Conservation (phyloP, 2,113 vertebrate species). For the Peromyscus maniculatus region DNA sequence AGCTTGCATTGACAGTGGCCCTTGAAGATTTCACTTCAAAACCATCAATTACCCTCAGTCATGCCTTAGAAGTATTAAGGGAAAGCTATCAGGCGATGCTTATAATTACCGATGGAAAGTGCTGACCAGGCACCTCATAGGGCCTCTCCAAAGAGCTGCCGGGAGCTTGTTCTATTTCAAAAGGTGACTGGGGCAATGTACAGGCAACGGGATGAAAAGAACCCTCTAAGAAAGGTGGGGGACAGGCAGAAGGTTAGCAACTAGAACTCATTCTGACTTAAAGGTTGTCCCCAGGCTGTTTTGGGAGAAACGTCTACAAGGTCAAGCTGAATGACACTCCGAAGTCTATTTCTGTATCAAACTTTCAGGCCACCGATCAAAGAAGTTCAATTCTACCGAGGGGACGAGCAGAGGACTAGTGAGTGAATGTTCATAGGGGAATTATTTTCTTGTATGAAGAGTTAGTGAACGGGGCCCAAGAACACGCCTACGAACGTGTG, state of each 20-base stretch:
- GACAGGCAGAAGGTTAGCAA: not conserved
- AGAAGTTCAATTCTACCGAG: not conserved
- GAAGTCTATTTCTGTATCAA: conserved; percentile 27
- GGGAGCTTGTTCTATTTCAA: conserved; percentile 43
- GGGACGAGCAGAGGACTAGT: not conserved
- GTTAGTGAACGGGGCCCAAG: conserved; percentile 16
- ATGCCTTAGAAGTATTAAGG: conserved; percentile 70
- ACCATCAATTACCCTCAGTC: conserved; percentile 59
- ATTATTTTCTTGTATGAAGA: conserved; percentile 11
- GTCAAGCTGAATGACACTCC: not conserved
- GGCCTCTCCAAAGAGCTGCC: conserved; percentile 52
- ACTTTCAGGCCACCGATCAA: not conserved
- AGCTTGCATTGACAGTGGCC: conserved; percentile 21
- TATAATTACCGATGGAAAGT: conserved; percentile 76
- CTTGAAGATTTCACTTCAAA: conserved; percentile 62
- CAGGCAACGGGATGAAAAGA: not conserved
- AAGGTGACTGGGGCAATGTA: not conserved
- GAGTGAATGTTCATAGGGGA: not conserved
- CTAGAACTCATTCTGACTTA: not conserved
- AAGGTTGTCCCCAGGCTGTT: not conserved
- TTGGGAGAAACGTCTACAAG: conserved; percentile 1
- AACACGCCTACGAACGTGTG: not conserved
- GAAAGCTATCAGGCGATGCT: conserved; percentile 66
- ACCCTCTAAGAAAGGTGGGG: not conserved
- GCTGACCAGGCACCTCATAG: conserved; percentile 45